Conservation (phyloP, 1,140 invertebrate species). For the Tetramorium parvispinum region DNA sequence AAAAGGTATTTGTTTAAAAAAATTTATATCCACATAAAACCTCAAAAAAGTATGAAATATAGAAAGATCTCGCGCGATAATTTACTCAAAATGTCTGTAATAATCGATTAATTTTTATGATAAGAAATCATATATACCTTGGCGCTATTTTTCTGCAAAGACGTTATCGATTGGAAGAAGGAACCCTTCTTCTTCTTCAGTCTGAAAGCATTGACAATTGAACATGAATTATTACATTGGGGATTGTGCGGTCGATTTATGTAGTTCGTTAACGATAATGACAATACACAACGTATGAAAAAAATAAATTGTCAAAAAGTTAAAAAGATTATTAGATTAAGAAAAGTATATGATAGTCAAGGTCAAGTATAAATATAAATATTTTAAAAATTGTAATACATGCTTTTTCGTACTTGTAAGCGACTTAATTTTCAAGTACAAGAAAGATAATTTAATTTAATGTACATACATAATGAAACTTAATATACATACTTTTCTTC, state of each 20-base stretch:
- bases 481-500: slow-evolving; percentile 94
- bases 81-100: background rate
- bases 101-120: background rate
- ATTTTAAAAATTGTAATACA: background rate
- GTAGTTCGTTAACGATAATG: background rate
- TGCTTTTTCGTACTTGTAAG: background rate
- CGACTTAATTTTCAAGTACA: background rate
- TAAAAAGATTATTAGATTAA: background rate
- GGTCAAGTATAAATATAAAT: background rate
- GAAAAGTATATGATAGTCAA: background rate
- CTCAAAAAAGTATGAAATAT: background rate
- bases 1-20: background rate
- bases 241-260: background rate
- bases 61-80: background rate
- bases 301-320: background rate
- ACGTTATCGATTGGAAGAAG: slow-evolving; percentile 98
- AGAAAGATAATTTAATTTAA: no score
- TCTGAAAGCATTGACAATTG: slow-evolving; percentile 86
- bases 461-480: background rate
- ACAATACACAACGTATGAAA: background rate
- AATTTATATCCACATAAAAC: background rate
- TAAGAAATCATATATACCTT: slow-evolving; percentile 88
- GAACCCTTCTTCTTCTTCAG: slow-evolving; percentile 98
- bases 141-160: slow-evolving; percentile 97
- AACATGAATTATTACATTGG: background rate